These are phyloP conservation scores for Oligia fasciuncula DNA, from an alignment of 2,888 invertebrate genomes.

Conservation along the genomic window DNA sequence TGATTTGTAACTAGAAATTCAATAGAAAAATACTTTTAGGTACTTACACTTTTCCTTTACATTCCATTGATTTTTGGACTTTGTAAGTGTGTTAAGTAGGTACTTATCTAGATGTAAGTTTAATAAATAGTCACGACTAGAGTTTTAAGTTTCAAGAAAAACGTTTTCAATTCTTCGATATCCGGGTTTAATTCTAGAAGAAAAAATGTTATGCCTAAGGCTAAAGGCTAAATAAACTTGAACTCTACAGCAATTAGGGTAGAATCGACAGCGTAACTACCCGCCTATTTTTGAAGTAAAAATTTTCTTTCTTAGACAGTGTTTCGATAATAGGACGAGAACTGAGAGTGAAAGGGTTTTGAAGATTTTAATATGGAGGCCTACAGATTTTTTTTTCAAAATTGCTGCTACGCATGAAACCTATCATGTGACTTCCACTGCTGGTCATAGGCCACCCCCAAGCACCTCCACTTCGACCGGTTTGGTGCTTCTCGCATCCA, in stretches of 20 bases:
- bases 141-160: slow-evolving; percentile 14
- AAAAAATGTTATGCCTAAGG: neutral
- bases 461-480: no score
- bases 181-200: slow-evolving; percentile 10
- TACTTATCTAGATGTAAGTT: neutral
- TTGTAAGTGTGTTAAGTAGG: slow-evolving; percentile 8
- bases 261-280: neutral
- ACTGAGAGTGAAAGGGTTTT: neutral
- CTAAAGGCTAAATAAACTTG: neutral
- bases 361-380: no score
- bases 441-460: no score
- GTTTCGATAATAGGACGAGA: neutral
- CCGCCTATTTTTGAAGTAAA: neutral
- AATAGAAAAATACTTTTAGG: neutral
- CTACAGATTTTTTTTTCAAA: neutral
- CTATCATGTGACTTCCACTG: no score
- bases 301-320: neutral
- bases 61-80: neutral
- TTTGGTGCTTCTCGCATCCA: no score
- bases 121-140: slow-evolving; percentile 3
- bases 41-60: neutral
- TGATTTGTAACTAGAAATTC: neutral
- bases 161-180: slow-evolving; percentile 7
- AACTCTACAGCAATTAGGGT: neutral
- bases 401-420: neutral